Evolutionary conservation across 1,140 invertebrate genomes (phyloP), one percentile per base, ranked within the genome.

Genomic region (Tribolium madens): DNA sequence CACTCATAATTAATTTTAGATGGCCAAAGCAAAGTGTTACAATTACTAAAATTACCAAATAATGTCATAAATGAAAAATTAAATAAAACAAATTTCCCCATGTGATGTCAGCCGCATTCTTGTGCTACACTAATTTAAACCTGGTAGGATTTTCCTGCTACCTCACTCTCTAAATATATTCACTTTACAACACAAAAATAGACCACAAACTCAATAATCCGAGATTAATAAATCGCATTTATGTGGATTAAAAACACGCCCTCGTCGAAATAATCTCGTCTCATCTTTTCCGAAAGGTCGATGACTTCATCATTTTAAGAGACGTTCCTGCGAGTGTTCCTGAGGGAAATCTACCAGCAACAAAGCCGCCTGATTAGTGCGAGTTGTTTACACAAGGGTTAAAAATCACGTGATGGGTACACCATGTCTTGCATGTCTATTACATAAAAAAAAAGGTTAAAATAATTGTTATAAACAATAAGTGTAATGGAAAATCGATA

Each of bases 351-450:
- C 50, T 57, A 21, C 36, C 3, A 6, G 17, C 52, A 52, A 57
- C 52, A 57, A 57, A 26, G 17, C 14, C 52, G 14, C 9, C 17
- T 53, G 52, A 53, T 53, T 53, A 53, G 15, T 10, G 15, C 14
- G 52, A n/a, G 52, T 52, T 52, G 52, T 53, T 53, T 53, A 53
- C 47, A n/a, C 52, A 17, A 53, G 52, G 52, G 52, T 53, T 53
- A 53, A 53, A 53, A 53, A 53, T 53, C 2, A 52, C n/a, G n/a
- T n/a, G n/a, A n/a, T n/a, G n/a, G n/a, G n/a, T n/a, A n/a, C n/a
- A n/a, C n/a, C n/a, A n/a, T n/a, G n/a, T n/a, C n/a, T n/a, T n/a
- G n/a, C n/a, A 13, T 14, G 47, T 50, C 15, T 2, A 5, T n/a
- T 9, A 12, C 1, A 1, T 7, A 46, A n/a, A n/a, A n/a, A 47